Evolutionary conservation across 2,888 invertebrate species (phyloP).

Genomic region (Willowsia nigromaculata): DNA sequence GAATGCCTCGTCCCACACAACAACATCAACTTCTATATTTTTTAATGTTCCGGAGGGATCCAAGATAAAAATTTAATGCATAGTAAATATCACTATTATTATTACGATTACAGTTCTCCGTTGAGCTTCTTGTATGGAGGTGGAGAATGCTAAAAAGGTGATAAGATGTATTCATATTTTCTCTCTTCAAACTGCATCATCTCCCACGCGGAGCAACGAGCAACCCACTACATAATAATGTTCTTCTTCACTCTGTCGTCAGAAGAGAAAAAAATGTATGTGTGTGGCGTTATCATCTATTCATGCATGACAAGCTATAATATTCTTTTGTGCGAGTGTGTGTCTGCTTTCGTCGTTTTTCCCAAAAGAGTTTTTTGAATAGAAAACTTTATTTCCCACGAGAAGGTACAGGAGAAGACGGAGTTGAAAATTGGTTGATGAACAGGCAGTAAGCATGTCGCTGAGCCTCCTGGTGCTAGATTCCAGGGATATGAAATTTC

Average conservation of each 20-base stretch:
- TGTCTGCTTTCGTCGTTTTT: background rate
- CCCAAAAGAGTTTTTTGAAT: background rate
- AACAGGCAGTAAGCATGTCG: background rate
- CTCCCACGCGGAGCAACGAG: too few species aligned
- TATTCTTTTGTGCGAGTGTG: slow-evolving; percentile 9
- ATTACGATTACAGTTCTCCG: background rate
- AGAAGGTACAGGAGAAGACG: background rate
- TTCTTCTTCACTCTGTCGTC: background rate
- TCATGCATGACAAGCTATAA: slow-evolving; percentile 35
- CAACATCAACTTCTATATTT: background rate
- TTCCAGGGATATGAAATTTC: too few species aligned
- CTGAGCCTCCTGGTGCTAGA: too few species aligned
- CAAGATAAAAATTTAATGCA: slow-evolving; percentile 18
- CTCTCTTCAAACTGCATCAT: background rate
- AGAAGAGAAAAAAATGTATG: background rate
- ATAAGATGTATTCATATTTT: background rate
- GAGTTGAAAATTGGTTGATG: background rate
- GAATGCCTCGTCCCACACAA: background rate
- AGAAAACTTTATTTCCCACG: slow-evolving; percentile 34
- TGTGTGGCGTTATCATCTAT: slow-evolving; percentile 6
- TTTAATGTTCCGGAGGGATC: background rate
- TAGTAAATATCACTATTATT: slow-evolving; percentile 14
- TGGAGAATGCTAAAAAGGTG: background rate
- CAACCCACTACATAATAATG: background rate
- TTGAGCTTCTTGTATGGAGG: background rate